Conservation (phyloP, 92 coral and sea anemone genomes). For the Epizoanthus fatuus region DNA sequence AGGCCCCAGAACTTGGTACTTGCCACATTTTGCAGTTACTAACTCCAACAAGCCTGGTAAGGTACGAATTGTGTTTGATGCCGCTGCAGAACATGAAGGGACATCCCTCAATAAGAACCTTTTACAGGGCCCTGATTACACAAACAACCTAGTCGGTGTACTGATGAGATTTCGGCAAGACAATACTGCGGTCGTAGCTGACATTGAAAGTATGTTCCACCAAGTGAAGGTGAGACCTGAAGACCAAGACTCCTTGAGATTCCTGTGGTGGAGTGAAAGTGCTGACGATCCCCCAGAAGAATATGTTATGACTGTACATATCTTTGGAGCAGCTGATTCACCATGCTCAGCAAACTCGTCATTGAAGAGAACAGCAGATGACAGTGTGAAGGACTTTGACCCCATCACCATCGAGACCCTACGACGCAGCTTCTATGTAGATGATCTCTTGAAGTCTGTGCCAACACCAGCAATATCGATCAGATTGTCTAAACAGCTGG, state of each 20-base stretch:
- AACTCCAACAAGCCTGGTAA: no score
- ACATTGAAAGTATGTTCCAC: conserved; percentile 74
- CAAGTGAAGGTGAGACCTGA: conserved; percentile 49
- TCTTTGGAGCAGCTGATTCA: conserved; percentile 71
- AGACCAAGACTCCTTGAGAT: conserved; percentile 68
- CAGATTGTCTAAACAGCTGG: conserved; percentile 42
- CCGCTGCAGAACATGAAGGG: conserved; percentile 34
- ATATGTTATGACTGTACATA: conserved; percentile 54
- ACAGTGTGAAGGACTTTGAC: conserved; percentile 50
- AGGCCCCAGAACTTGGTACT: no score
- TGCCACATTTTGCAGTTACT: no score
- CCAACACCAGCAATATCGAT: conserved; percentile 33
- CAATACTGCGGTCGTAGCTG: conserved; percentile 50
- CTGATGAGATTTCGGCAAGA: conserved; percentile 51
- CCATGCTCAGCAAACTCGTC: conserved; percentile 64
- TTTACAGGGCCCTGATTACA: conserved; percentile 73
- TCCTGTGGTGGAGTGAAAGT: conserved; percentile 74
- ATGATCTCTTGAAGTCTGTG: conserved; percentile 52
- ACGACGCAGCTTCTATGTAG: conserved; percentile 56
- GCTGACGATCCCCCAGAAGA: conserved; percentile 46
- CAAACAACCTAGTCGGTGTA: conserved; percentile 67
- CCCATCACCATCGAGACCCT: conserved; percentile 39
- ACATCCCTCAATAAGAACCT: conserved; percentile 76
- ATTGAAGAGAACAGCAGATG: conserved; percentile 50
- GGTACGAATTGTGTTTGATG: no score